Evolutionary conservation across 2,888 invertebrate genomes (phyloP).

Genomic region (Chymomyza caudatula): DNA sequence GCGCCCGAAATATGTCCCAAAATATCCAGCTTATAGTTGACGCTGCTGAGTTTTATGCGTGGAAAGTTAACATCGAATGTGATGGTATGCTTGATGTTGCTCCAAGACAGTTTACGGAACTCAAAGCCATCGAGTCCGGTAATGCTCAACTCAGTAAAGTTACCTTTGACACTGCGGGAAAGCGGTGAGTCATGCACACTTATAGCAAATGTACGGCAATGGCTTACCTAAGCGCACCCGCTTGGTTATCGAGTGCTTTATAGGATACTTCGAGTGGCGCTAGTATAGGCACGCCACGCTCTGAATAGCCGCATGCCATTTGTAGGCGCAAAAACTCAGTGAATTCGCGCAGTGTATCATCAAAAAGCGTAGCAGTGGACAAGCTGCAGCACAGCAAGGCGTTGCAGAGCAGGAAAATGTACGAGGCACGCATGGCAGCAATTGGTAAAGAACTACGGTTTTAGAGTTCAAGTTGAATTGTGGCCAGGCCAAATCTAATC

Average conservation of each 20-base stretch:
- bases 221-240: conserved; percentile 49
- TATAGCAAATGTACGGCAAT: background rate
- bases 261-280: conserved; percentile 63
- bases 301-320: conserved; percentile 73
- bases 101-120: conserved; percentile 58
- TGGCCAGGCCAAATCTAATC: background rate
- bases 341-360: conserved; percentile 70
- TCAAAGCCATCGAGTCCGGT: conserved; percentile 69
- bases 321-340: conserved; percentile 71
- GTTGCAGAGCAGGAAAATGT: conserved; percentile 4
- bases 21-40: conserved; percentile 61
- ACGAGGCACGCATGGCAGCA: conserved; percentile 37
- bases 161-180: conserved; percentile 47
- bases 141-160: conserved; percentile 58
- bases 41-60: conserved; percentile 45
- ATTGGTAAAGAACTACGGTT: background rate
- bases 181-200: background rate
- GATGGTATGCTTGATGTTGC: conserved; percentile 55
- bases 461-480: background rate
- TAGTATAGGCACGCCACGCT: conserved; percentile 62
- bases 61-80: conserved; percentile 69
- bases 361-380: conserved; percentile 48
- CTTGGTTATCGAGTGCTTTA: conserved; percentile 31
- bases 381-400: conserved; percentile 31
- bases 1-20: conserved; percentile 36